Percentiles rank a stretch among this genome's conserved stretches.
Conservation (phyloP, 37 sponge, comb jelly and placozoan species). For the Lycopodina hypogea region DNA sequence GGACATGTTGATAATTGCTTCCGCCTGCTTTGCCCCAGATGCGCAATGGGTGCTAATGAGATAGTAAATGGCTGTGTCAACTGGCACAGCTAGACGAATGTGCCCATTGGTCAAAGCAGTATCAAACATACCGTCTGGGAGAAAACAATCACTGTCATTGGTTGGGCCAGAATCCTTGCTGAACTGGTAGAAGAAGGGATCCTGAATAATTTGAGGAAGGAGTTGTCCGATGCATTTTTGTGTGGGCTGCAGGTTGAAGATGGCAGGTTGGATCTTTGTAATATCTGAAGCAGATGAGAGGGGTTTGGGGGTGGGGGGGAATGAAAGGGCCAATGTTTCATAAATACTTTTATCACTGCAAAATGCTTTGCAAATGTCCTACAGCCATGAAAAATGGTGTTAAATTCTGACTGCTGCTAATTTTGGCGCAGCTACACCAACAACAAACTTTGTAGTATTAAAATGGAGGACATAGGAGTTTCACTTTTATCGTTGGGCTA, state of each 20-base stretch:
- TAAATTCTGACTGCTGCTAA: too few species aligned
- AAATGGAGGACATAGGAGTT: too few species aligned
- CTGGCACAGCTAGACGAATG: conserved; percentile 30
- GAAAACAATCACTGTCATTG: neutral
- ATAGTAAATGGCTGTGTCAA: conserved; percentile 59
- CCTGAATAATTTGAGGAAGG: conserved; percentile 38
- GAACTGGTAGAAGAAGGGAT: conserved; percentile 15
- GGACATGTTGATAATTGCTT: conserved; percentile 31
- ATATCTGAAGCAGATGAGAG: conserved; percentile 30
- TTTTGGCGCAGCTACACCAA: too few species aligned
- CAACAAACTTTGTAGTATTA: too few species aligned
- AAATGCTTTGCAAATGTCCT: too few species aligned
- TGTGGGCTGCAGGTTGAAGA: conserved; percentile 46
- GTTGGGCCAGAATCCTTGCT: neutral
- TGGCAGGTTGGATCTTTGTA: conserved; percentile 37
- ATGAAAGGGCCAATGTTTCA: too few species aligned
- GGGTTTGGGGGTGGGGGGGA: neutral
- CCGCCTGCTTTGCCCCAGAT: conserved; percentile 54
- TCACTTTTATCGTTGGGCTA: too few species aligned
- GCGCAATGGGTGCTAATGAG: conserved; percentile 46
- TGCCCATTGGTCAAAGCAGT: conserved; percentile 33
- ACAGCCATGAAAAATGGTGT: too few species aligned
- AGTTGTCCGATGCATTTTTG: conserved; percentile 34
- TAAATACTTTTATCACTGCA: too few species aligned
- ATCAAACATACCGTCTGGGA: neutral